Evolutionary conservation across 2,888 invertebrate genomes (phyloP), one percentile per base, ranked within the genome.

Genomic region (Drosophila setosimentum): DNA sequence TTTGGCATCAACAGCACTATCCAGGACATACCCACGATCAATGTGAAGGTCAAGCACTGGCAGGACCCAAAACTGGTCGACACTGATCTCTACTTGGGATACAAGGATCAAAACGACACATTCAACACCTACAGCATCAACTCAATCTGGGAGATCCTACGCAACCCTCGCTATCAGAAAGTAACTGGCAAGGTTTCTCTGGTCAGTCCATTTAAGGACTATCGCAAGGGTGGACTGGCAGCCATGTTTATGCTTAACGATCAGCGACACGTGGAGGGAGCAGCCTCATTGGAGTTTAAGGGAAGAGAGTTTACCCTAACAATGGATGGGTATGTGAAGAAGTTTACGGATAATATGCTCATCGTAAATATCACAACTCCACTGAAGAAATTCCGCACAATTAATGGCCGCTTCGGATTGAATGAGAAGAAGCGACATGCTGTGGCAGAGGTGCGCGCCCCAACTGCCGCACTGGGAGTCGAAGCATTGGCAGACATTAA

Each of bases 351-450:
- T 92, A 97, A 96, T 74, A 96, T 96, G 95, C 91, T 97, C 2
- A 94, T 94, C 1, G 94, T 97, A 24, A 97, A 97, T 91, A 94
- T 97, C 5, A 96, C 96, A 0, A 96, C 96, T 4, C 96, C 96
- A 0, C 93, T 96, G 55, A 95, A 96, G 57, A 95, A 95, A 64
- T 95, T 95, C 83, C 94, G 95, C 0, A 94, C 94, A 18, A 94
- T 96, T 27, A 94, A 94, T 0, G 96, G 96, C 0, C 93, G 96
- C 3, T 95, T 97, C 82, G 96, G 96, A 1, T 94, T 97, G 65
- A 95, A 96, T 2, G 96, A 97, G 77, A 94, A 94, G 7, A 94
- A 96, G 59, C 94, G 95, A 54, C 96, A 97, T 91, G 92, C 96
- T 0, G 96, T 97, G 0, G 96, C 97, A 0, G 95, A 96, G 93